Percentiles rank a stretch among this genome's conserved stretches.
Conservation (phyloP, 2,797 vertebrate genomes). For the Manis javanica region DNA sequence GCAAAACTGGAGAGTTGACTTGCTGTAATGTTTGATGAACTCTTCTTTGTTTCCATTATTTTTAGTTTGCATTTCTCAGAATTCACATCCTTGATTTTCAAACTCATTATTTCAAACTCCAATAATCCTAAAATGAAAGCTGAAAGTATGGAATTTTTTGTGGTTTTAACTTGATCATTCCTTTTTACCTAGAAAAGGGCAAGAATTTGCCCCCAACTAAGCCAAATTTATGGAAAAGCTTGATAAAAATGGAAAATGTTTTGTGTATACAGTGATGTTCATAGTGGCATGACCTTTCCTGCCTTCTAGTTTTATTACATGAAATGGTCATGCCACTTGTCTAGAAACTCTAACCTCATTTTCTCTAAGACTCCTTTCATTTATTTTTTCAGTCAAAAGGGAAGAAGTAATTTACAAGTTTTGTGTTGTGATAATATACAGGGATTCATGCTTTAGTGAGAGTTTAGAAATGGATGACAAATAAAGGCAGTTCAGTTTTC, state of each 20-base stretch:
- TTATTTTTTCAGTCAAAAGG: conserved; percentile 66
- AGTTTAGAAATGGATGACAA: conserved; percentile 62
- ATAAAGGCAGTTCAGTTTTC: conserved; percentile 29
- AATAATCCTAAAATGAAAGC: conserved; percentile 69
- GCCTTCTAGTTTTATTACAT: conserved; percentile 63
- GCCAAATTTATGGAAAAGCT: conserved; percentile 69
- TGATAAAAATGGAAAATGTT: conserved; percentile 67
- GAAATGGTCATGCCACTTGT: conserved; percentile 40
- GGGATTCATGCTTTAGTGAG: conserved; percentile 52
- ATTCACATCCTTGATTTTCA: conserved; percentile 71
- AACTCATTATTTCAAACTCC: conserved; percentile 72
- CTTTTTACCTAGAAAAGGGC: conserved; percentile 71
- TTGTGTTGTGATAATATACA: conserved; percentile 65
- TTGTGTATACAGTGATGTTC: conserved; percentile 2
- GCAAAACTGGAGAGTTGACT: neutral
- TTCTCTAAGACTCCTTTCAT: conserved; percentile 65
- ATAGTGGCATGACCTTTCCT: conserved; percentile 14
- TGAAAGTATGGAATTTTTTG: conserved; percentile 68
- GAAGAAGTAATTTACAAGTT: conserved; percentile 70
- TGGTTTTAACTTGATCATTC: conserved; percentile 61
- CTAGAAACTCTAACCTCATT: conserved; percentile 52
- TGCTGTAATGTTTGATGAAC: neutral
- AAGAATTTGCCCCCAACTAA: conserved; percentile 74
- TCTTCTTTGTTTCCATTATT: conserved; percentile 58
- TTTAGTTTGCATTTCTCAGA: conserved; percentile 64